Evolutionary conservation across 2,113 vertebrate species (phyloP).

Genomic region (Edolisoma coerulescens): DNA sequence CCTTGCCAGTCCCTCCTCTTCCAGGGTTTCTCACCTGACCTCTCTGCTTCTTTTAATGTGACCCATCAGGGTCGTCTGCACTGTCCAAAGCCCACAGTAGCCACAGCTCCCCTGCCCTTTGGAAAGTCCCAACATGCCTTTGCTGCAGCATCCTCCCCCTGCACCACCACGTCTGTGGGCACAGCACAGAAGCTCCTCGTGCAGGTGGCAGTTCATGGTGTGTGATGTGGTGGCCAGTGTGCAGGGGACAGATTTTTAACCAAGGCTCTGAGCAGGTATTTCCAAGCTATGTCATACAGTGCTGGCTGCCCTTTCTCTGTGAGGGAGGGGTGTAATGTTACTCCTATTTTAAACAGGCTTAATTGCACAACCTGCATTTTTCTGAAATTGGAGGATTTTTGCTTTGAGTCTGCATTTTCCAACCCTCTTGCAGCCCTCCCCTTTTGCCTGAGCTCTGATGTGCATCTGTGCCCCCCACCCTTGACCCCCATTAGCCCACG

Average conservation of each 20-base stretch:
- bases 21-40: not conserved
- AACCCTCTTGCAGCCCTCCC: not conserved
- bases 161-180: not conserved
- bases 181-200: not conserved
- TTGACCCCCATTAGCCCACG: not conserved
- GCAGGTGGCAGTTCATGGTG: not conserved
- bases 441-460: not conserved
- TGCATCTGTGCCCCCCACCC: not conserved
- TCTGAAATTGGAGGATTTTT: not conserved
- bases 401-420: not conserved
- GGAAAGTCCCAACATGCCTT: not conserved
- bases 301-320: not conserved
- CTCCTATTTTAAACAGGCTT: not conserved
- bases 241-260: not conserved
- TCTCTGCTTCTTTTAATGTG: not conserved
- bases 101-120: not conserved
- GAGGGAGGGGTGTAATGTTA: not conserved
- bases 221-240: fast-evolving
- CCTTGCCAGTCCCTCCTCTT: not conserved
- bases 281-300: not conserved
- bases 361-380: not conserved
- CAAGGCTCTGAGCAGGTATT: not conserved
- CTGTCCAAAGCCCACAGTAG: not conserved
- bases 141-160: not conserved
- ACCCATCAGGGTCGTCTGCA: not conserved